phyloP scores from a whole-genome alignment of 2,113 vertebrate genomes.

The Leptobrachium ailaonicum region DNA sequence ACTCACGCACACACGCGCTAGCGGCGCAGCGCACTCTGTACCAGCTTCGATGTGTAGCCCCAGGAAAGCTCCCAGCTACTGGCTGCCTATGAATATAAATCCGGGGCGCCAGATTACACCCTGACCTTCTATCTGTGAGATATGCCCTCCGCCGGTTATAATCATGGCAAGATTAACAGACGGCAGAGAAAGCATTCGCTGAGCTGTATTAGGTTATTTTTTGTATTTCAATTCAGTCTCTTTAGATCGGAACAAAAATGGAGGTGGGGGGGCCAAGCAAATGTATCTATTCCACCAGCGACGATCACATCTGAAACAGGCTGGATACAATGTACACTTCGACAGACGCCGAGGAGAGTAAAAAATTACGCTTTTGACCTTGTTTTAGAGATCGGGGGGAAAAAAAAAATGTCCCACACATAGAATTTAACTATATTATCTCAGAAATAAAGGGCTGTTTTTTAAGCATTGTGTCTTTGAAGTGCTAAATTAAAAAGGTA shows the following conservation, averaged over 20 bases:
- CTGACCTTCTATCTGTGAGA: not conserved
- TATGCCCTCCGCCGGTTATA: not conserved
- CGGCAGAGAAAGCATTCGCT: not conserved
- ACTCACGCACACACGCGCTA: too few species aligned
- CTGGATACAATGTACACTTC: not conserved
- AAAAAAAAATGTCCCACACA: not conserved
- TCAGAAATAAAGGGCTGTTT: constrained; percentile 9
- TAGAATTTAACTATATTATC: not conserved
- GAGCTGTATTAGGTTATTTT: not conserved
- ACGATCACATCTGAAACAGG: not conserved
- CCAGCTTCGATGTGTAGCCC: constrained; percentile 29
- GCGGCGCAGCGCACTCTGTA: too few species aligned
- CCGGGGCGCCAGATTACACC: not conserved
- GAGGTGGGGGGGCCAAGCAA: not conserved
- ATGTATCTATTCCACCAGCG: not conserved
- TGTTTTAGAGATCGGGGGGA: not conserved
- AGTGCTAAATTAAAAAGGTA: constrained; percentile 16
- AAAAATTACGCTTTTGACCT: not conserved
- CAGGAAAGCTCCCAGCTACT: constrained; percentile 3
- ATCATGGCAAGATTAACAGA: not conserved
- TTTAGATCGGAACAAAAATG: not conserved
- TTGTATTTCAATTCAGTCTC: not conserved
- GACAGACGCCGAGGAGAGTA: not conserved
- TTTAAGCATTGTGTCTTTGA: too few species aligned
- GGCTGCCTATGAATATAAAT: not conserved